These are phyloP conservation scores for Drosophila sp. DNA, from an alignment of 1,140 invertebrate species.

Conservation along the genomic window DNA sequence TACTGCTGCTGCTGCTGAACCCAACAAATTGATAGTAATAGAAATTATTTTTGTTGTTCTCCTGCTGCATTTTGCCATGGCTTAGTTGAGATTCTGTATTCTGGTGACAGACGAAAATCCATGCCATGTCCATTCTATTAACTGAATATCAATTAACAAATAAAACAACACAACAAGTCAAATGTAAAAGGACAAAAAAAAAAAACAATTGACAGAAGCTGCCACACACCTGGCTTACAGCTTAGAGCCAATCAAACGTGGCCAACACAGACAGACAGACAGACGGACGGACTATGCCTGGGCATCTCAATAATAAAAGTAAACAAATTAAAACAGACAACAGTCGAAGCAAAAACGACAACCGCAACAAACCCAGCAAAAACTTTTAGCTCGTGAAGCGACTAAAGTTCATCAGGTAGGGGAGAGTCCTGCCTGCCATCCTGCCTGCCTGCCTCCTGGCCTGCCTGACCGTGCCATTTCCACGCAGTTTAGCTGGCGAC, in stretches of 20 bases:
- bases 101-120: constrained; percentile 48
- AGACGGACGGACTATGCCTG: not conserved
- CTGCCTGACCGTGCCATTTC: constrained; percentile 43
- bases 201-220: constrained; percentile 47
- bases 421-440: constrained; percentile 12
- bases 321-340: constrained; percentile 82
- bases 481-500: constrained; percentile 67
- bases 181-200: constrained; percentile 32
- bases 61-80: constrained; percentile 12
- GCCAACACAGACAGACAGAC: constrained; percentile 27
- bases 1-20: too few species aligned
- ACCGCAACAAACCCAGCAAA: constrained; percentile 58
- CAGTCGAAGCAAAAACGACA: constrained; percentile 51
- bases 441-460: not conserved
- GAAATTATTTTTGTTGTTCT: not conserved
- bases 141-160: constrained; percentile 76
- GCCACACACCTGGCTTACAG: constrained; percentile 52
- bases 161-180: constrained; percentile 51
- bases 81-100: constrained; percentile 28
- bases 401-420: constrained; percentile 71
- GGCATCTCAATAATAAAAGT: constrained; percentile 79
- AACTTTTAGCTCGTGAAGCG: constrained; percentile 75
- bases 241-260: constrained; percentile 74
- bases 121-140: constrained; percentile 62
- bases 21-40: constrained; percentile 28